Evolutionary conservation across 1,140 invertebrate genomes (phyloP).

Genomic region (Lepidostoma basale): DNA sequence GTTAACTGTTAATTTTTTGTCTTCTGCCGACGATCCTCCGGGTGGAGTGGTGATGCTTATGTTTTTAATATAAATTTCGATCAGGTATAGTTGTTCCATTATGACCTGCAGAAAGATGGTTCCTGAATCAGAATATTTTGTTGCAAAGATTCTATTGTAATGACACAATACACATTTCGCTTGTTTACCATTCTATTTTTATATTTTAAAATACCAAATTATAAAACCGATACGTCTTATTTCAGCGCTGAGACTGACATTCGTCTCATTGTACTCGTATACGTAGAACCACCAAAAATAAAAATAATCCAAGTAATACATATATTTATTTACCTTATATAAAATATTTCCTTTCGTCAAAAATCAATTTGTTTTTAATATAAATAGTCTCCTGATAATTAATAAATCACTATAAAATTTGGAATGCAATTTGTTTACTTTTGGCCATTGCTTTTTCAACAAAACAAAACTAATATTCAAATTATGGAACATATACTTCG

Average conservation of each 20-base stretch:
- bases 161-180: too few species aligned
- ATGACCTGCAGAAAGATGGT: slow-evolving; percentile 31
- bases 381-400: not conserved
- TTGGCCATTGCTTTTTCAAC: not conserved
- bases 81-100: slow-evolving; percentile 28
- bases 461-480: too few species aligned
- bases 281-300: too few species aligned
- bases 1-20: slow-evolving; percentile 17
- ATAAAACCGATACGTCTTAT: too few species aligned
- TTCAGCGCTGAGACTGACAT: too few species aligned
- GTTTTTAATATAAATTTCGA: slow-evolving; percentile 27
- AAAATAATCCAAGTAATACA: not conserved
- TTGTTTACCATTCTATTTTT: too few species aligned
- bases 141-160: too few species aligned
- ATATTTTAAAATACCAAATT: too few species aligned
- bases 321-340: not conserved
- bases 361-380: not conserved
- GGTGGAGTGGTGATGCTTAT: not conserved
- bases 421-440: not conserved
- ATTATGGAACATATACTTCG: too few species aligned
- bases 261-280: too few species aligned
- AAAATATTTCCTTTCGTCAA: not conserved
- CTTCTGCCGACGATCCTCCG: not conserved
- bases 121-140: too few species aligned
- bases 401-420: slow-evolving; percentile 2